A percentile compares a stretch with the other conserved stretches of the same genome.
Evolutionary conservation across 2,888 invertebrate genomes (phyloP).

Genomic region (Reticulitermes lucifugus): DNA sequence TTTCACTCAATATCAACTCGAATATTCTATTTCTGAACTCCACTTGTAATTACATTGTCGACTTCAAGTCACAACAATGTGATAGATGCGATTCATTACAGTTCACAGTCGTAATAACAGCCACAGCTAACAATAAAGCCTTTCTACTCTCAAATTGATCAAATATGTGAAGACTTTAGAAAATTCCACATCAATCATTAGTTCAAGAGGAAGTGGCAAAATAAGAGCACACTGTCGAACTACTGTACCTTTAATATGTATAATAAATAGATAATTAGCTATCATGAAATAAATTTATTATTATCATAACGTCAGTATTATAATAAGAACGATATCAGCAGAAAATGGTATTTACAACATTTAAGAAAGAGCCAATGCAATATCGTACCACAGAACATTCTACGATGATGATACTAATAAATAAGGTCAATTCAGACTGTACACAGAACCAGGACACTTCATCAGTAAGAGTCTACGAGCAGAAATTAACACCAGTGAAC

Average conservation of each 20-base stretch:
- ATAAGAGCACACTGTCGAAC: no score
- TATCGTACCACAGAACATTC: not conserved
- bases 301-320: no score
- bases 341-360: not conserved
- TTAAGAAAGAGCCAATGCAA: not conserved
- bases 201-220: no score
- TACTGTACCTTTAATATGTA: no score
- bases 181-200: no score
- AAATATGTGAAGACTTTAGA: no score
- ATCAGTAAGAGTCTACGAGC: conserved; percentile 2
- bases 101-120: no score
- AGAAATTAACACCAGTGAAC: conserved; percentile 8
- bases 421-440: not conserved
- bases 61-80: not conserved
- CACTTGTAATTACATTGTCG: not conserved
- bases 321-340: no score
- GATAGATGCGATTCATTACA: not conserved
- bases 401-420: not conserved
- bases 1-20: not conserved
- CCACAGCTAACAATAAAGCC: no score
- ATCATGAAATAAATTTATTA: no score
- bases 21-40: not conserved
- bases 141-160: no score
- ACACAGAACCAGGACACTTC: conserved; percentile 39
- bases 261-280: no score